Evolutionary conservation across 2,797 vertebrate genomes (phyloP).

Genomic region (Gobio occitaniae): DNA sequence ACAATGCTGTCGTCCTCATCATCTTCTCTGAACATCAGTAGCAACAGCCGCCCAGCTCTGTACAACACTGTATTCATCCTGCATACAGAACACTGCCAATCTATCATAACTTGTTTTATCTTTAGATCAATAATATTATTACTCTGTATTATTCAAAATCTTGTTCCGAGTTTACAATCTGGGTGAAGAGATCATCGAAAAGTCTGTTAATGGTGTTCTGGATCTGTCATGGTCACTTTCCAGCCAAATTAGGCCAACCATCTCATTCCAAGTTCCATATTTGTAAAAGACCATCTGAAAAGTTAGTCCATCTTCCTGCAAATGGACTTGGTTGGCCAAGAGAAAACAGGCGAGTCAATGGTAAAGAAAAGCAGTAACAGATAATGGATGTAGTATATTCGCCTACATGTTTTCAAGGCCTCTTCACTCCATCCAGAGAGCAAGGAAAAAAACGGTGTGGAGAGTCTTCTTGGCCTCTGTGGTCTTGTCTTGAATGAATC

Average conservation of each 20-base stretch:
- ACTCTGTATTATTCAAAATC: slow-evolving; percentile 63
- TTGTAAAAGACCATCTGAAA: background rate
- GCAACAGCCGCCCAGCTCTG: slow-evolving; percentile 34
- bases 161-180: slow-evolving; percentile 74
- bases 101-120: slow-evolving; percentile 65
- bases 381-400: background rate
- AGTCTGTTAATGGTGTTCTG: slow-evolving; percentile 13
- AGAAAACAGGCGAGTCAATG: background rate
- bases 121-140: slow-evolving; percentile 51
- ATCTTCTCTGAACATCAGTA: slow-evolving; percentile 41
- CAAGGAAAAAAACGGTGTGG: background rate
- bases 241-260: background rate
- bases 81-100: slow-evolving; percentile 39
- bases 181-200: background rate
- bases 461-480: background rate
- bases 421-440: background rate
- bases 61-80: slow-evolving; percentile 44
- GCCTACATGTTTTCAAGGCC: background rate
- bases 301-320: background rate
- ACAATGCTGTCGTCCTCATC: background rate
- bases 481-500: background rate
- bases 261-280: background rate
- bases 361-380: background rate
- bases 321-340: background rate
- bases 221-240: slow-evolving; percentile 16